phyloP scores from a whole-genome alignment of 2,888 invertebrate genomes.

The Dorcus parallelipipedus region DNA sequence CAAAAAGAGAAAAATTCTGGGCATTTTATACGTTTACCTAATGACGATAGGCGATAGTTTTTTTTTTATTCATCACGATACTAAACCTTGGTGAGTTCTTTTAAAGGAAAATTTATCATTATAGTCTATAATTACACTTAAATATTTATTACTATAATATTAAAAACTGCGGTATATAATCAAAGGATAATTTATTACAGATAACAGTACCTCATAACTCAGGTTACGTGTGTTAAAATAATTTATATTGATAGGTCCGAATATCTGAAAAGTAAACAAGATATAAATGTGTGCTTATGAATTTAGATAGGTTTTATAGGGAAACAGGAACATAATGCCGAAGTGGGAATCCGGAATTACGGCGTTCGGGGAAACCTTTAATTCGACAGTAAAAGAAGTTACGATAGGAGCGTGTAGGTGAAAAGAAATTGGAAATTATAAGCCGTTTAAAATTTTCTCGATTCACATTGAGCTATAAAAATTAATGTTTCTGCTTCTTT shows the following conservation, averaged over 20 bases:
- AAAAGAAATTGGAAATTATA: constrained; percentile 49
- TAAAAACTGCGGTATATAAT: not conserved
- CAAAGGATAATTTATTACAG: not conserved
- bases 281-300: constrained; percentile 43
- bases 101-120: not conserved
- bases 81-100: no score
- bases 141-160: not conserved
- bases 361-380: constrained; percentile 40
- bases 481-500: constrained; percentile 10
- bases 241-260: not conserved
- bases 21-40: no score
- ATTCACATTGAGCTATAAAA: constrained; percentile 17
- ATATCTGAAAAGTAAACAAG: constrained; percentile 8
- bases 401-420: constrained; percentile 44
- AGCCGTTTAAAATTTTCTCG: constrained; percentile 14
- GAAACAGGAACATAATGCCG: not conserved
- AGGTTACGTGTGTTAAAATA: not conserved
- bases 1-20: no score
- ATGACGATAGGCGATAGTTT: no score
- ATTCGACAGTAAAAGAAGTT: constrained; percentile 44
- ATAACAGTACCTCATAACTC: not conserved
- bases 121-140: not conserved
- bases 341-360: constrained; percentile 19
- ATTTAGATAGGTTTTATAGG: constrained; percentile 44
- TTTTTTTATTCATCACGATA: no score